These are phyloP conservation scores for Puntigrus tetrazona DNA, from an alignment of 2,113 vertebrate genomes.

Conservation along the genomic window DNA sequence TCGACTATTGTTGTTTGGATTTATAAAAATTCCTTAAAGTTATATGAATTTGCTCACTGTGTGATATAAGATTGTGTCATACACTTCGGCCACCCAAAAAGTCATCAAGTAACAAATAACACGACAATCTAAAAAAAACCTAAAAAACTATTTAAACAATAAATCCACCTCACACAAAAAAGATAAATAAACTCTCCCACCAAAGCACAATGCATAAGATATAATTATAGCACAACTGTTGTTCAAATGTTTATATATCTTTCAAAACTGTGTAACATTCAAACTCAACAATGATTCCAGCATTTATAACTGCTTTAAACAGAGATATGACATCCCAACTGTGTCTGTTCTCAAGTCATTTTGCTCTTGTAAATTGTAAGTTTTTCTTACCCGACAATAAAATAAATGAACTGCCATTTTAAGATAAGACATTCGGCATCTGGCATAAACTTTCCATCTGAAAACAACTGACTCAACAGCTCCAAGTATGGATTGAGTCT, in stretches of 20 bases:
- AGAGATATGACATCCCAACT: background rate
- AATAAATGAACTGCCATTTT: background rate
- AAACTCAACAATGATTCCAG: slow-evolving; percentile 1
- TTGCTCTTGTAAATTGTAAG: slow-evolving; percentile 2
- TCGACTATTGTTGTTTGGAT: background rate
- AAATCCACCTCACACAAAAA: background rate
- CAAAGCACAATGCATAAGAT: background rate
- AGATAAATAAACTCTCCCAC: background rate
- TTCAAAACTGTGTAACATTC: background rate
- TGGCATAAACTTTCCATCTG: background rate
- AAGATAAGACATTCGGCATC: background rate
- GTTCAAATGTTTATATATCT: background rate
- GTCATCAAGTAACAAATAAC: background rate
- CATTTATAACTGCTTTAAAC: background rate
- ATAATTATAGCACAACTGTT: background rate
- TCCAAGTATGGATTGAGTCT: background rate
- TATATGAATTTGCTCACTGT: background rate
- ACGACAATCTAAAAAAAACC: slow-evolving; percentile 8
- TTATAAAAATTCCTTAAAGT: background rate
- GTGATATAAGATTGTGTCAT: background rate
- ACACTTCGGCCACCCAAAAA: background rate
- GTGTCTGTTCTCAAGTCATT: background rate
- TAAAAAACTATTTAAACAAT: background rate
- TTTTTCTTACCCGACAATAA: background rate
- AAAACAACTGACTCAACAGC: background rate